These are phyloP conservation scores for Hafferia zeledoni DNA, from an alignment of 2,797 vertebrate genomes.

Conservation along the genomic window DNA sequence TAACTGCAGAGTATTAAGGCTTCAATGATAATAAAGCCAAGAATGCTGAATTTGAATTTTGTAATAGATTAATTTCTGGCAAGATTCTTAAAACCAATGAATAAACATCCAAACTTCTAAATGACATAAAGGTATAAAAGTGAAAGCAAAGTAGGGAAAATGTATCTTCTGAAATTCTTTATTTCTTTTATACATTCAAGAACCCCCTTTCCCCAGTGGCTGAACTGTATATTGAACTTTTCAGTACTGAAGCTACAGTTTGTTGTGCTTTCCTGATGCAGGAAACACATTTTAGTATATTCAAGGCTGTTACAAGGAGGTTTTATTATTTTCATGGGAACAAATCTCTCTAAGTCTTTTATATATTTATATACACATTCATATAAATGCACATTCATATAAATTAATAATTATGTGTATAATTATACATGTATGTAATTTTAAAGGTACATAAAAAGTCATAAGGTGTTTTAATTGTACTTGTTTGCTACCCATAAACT, in stretches of 20 bases:
- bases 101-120: background rate
- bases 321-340: background rate
- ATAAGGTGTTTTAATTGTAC: background rate
- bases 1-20: background rate
- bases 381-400: background rate
- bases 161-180: background rate
- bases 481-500: background rate
- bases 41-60: background rate
- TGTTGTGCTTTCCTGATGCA: background rate
- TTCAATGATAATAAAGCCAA: background rate
- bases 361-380: background rate
- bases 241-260: background rate
- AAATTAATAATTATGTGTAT: background rate
- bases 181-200: background rate
- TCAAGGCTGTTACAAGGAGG: background rate
- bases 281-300: background rate
- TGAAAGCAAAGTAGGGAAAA: background rate
- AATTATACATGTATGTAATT: background rate
- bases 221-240: background rate
- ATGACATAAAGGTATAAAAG: background rate
- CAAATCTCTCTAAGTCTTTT: background rate
- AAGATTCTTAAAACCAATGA: background rate
- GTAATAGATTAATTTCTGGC: background rate
- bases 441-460: background rate
- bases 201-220: background rate